phyloP scores from a whole-genome alignment of 2,888 invertebrate genomes.

The Phalangium opilio region DNA sequence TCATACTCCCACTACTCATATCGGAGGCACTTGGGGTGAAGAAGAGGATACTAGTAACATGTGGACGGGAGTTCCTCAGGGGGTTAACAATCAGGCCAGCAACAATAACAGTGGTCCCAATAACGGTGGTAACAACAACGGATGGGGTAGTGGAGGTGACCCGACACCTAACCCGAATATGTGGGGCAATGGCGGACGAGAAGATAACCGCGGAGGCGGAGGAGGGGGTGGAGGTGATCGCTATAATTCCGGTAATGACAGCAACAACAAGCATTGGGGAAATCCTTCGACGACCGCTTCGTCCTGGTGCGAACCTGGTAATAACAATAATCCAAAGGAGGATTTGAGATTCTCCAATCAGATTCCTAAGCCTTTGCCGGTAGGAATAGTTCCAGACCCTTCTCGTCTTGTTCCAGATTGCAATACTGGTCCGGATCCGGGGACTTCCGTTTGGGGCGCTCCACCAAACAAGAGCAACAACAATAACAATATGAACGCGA shows the following conservation, averaged over 20 bases:
- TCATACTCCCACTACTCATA: constrained; percentile 77
- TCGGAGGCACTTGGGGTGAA: constrained; percentile 75
- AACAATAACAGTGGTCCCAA: too few relatives aligned
- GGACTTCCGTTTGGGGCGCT: constrained; percentile 2
- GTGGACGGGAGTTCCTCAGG: constrained; percentile 57
- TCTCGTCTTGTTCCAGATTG: too few relatives aligned
- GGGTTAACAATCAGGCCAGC: constrained; percentile 20
- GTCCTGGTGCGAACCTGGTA: too few relatives aligned
- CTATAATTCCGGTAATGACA: constrained; percentile 9
- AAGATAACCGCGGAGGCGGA: too few relatives aligned
- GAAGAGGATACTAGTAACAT: constrained; percentile 77
- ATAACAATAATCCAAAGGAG: too few relatives aligned
- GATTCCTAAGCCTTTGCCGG: too few relatives aligned
- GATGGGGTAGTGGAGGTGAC: not conserved
- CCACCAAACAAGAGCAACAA: constrained; percentile 9
- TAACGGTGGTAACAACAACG: not conserved
- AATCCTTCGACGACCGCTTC: too few relatives aligned
- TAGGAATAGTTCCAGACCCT: too few relatives aligned
- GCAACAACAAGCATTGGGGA: not conserved
- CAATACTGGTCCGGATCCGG: not conserved
- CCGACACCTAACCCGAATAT: not conserved
- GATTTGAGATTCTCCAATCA: too few relatives aligned
- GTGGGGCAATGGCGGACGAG: not conserved
- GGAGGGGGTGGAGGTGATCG: too few relatives aligned
- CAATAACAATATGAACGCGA: not conserved